Percentiles rank a stretch among this genome's conserved stretches.
Evolutionary conservation across 2,113 vertebrate species (phyloP).

Genomic region (Myotis brandtii): DNA sequence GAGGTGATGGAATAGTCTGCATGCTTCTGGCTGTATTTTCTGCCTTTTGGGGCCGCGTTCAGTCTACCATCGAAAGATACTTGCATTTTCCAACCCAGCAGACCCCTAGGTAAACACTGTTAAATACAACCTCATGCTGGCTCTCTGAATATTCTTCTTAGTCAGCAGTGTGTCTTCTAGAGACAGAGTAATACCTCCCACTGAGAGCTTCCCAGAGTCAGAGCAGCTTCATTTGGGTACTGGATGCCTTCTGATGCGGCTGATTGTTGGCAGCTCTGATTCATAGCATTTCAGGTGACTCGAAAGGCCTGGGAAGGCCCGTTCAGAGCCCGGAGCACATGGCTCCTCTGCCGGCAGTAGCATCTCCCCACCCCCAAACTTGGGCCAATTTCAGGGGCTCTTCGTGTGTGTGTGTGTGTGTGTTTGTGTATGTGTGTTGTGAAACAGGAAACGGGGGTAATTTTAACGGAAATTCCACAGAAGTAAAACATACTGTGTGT

Average conservation of each 20-base stretch:
- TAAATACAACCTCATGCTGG: constrained; percentile 68
- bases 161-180: constrained; percentile 25
- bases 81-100: constrained; percentile 61
- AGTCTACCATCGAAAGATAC: constrained; percentile 50
- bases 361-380: not conserved
- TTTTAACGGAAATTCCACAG: constrained; percentile 19
- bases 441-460: not conserved
- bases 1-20: constrained; percentile 70
- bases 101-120: constrained; percentile 68
- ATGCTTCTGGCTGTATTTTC: constrained; percentile 74
- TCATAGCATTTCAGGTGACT: not conserved
- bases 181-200: constrained; percentile 47
- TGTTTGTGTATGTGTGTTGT: not conserved
- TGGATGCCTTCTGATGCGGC: constrained; percentile 52
- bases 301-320: not conserved
- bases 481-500: not conserved
- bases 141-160: constrained; percentile 49
- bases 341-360: not conserved
- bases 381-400: not conserved
- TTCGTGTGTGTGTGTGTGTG: not conserved
- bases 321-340: not conserved
- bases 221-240: constrained; percentile 75
- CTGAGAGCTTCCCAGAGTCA: constrained; percentile 63
- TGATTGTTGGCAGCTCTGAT: not conserved
- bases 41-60: constrained; percentile 45